Conservation (phyloP, 92 coral and sea anemone genomes). For the Epizoanthus illoricatus region DNA sequence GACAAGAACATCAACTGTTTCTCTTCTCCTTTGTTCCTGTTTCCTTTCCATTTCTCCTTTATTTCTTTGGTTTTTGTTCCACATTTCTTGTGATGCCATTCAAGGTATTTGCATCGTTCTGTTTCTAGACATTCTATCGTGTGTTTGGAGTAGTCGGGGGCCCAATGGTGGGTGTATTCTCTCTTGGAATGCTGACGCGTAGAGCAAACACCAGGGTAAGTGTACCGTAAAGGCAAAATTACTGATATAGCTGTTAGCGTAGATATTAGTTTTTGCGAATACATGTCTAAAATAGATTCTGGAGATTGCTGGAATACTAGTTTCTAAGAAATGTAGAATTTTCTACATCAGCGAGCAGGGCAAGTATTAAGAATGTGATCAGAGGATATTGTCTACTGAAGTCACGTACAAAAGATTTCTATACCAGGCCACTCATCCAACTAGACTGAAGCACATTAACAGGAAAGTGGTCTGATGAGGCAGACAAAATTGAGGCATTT, state of each 20-base stretch:
- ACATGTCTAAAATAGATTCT: too few relatives aligned
- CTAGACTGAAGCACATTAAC: too few relatives aligned
- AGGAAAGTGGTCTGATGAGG: too few relatives aligned
- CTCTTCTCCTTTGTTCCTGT: background rate
- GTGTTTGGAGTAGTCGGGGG: constrained; percentile 98
- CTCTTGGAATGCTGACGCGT: constrained; percentile 92
- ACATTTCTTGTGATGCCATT: background rate
- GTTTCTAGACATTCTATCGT: constrained; percentile 80
- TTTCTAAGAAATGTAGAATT: too few relatives aligned
- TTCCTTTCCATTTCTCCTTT: background rate
- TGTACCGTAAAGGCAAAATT: background rate
- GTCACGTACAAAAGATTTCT: too few relatives aligned
- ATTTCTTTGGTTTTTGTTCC: background rate
- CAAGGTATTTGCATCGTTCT: background rate
- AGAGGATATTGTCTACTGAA: too few relatives aligned
- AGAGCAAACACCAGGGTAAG: constrained; percentile 89
- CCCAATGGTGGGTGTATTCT: constrained; percentile 92
- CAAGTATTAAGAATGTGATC: too few relatives aligned
- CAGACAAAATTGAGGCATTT: too few relatives aligned
- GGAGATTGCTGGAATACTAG: too few relatives aligned
- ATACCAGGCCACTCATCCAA: too few relatives aligned
- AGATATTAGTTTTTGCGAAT: too few relatives aligned
- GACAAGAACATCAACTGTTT: background rate
- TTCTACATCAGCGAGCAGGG: too few relatives aligned
- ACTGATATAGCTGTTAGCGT: background rate